Percentiles rank a stretch among this genome's conserved stretches.
phyloP scores from a whole-genome alignment of 2,888 invertebrate genomes.

The Autographa gamma region DNA sequence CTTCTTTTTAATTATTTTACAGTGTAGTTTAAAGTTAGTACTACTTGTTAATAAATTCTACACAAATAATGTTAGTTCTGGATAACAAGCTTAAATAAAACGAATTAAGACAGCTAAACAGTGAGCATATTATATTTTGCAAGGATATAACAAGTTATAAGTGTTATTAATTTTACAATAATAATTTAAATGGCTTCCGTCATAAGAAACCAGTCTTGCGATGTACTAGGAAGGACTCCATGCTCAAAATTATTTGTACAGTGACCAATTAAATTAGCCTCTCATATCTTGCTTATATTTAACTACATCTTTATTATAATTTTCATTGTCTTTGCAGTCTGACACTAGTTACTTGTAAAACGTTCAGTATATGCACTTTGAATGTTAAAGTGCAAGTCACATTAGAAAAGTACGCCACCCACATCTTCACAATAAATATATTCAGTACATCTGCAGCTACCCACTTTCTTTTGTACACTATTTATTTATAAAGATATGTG shows the following conservation, averaged over 20 bases:
- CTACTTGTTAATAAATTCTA: conserved; percentile 6
- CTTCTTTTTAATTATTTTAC: not conserved
- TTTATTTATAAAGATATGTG: conserved; percentile 2
- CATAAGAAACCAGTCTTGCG: conserved; percentile 52
- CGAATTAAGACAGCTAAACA: conserved; percentile 72
- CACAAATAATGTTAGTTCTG: not conserved
- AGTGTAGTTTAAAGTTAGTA: not conserved
- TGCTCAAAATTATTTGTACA: conserved; percentile 33
- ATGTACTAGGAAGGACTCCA: conserved; percentile 45
- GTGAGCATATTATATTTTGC: conserved; percentile 78
- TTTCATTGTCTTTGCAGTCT: conserved; percentile 31
- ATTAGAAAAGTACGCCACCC: conserved; percentile 20
- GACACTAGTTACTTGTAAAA: conserved; percentile 17
- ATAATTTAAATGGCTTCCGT: conserved; percentile 38
- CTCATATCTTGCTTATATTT: conserved; percentile 38
- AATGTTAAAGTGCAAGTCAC: conserved; percentile 12
- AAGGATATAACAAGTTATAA: conserved; percentile 62
- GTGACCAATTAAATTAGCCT: conserved; percentile 49
- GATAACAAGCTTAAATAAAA: conserved; percentile 56
- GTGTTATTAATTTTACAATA: conserved; percentile 47
- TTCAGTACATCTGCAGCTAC: conserved; percentile 3
- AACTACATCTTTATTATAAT: conserved; percentile 31
- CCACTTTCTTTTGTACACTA: not conserved
- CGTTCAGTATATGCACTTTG: conserved; percentile 5
- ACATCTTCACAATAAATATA: conserved; percentile 12